phyloP scores from a whole-genome alignment of 2,797 vertebrate species.

The Megaceryle alcyon region DNA sequence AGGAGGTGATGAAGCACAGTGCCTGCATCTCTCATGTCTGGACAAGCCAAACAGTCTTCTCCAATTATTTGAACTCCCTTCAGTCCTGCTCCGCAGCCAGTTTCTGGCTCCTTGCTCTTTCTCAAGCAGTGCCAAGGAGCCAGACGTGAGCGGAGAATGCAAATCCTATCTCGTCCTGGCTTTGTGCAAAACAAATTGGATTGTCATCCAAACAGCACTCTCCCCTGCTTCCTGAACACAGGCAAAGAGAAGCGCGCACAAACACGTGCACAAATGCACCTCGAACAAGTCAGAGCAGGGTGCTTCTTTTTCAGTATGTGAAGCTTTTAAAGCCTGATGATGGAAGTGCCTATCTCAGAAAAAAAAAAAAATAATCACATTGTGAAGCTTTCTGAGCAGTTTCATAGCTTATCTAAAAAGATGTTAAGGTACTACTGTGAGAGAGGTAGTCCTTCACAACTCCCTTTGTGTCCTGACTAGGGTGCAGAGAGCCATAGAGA shows the following conservation, averaged over 20 bases:
- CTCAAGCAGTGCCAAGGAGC: conserved; percentile 8
- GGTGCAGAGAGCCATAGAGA: not conserved
- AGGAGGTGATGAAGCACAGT: not conserved
- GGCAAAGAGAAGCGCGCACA: not conserved
- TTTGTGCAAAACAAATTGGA: not conserved
- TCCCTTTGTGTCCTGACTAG: not conserved
- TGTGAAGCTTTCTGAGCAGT: not conserved
- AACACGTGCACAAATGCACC: not conserved
- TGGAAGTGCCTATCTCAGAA: not conserved
- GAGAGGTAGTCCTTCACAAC: not conserved
- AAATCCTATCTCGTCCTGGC: not conserved
- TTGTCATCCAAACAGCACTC: not conserved
- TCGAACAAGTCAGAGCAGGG: not conserved
- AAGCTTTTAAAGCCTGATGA: not conserved
- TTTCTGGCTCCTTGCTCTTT: conserved; percentile 3
- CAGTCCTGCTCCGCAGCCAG: not conserved
- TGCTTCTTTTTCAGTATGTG: not conserved
- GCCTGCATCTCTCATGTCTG: not conserved
- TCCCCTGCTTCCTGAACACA: not conserved
- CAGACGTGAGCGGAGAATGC: conserved; percentile 9
- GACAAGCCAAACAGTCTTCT: not conserved
- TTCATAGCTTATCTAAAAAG: not conserved
- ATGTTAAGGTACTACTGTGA: not conserved
- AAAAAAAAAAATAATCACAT: not conserved
- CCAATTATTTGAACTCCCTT: not conserved